Percentiles rank a stretch among this genome's conserved stretches.
Evolutionary conservation across 2,113 vertebrate species (phyloP).

Genomic region (Sapayoa aenigma): DNA sequence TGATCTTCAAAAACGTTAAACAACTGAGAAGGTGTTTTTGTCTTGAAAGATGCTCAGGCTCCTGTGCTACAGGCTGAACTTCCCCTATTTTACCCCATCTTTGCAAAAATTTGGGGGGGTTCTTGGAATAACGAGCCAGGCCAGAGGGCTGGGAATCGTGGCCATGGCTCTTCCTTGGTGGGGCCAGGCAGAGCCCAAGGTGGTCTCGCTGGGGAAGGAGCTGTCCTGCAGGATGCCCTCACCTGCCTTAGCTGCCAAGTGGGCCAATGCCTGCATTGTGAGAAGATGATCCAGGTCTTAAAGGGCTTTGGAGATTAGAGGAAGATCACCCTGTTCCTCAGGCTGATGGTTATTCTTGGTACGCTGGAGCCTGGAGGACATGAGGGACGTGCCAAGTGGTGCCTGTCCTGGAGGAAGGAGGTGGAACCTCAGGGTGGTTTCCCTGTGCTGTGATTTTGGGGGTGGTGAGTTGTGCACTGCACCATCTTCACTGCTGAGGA

Average conservation of each 20-base stretch:
- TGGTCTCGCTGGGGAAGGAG: not conserved
- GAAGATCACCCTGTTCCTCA: conserved; percentile 1
- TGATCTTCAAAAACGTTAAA: not conserved
- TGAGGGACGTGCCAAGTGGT: not conserved
- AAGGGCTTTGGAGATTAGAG: conserved; percentile 55
- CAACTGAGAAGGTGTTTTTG: not conserved
- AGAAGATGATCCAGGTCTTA: conserved; percentile 63
- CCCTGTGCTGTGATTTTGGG: not conserved
- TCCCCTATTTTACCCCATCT: fast-evolving
- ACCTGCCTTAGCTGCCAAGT: not conserved
- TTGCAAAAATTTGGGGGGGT: not conserved
- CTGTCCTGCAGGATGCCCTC: not conserved
- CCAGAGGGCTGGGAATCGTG: not conserved
- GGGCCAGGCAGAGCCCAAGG: not conserved
- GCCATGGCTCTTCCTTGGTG: not conserved
- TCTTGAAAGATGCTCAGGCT: not conserved
- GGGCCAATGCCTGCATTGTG: not conserved
- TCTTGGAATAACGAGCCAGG: fast-evolving
- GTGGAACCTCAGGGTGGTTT: fast-evolving
- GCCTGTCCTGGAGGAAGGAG: not conserved
- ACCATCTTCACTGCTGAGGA: not conserved
- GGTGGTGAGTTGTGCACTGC: not conserved
- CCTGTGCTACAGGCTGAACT: fast-evolving
- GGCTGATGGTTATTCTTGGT: not conserved
- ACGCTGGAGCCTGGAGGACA: not conserved